phyloP scores from a whole-genome alignment of 2,888 invertebrate genomes.

The Diarsia dahlii region DNA sequence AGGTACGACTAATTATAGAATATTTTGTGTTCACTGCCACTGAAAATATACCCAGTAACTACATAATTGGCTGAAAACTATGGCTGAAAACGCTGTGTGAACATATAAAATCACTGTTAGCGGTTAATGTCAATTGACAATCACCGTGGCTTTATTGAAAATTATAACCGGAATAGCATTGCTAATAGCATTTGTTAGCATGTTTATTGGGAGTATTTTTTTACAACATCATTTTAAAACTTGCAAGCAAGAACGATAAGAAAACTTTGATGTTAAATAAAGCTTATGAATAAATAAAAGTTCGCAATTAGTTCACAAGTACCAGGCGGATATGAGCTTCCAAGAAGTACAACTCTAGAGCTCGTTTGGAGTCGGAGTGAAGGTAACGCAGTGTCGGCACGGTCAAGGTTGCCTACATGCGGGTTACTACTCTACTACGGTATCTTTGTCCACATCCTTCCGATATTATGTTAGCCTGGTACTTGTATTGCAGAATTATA shows the following conservation, averaged over 20 bases:
- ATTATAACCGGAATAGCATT: not conserved
- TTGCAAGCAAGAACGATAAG: not conserved
- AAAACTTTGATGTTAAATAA: not conserved
- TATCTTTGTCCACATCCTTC: slow-evolving; percentile 58
- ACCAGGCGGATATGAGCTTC: slow-evolving; percentile 73
- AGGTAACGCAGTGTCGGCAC: slow-evolving; percentile 69
- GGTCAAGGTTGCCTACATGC: slow-evolving; percentile 75
- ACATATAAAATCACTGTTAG: not conserved
- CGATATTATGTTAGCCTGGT: slow-evolving; percentile 64
- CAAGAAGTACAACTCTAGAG: slow-evolving; percentile 69
- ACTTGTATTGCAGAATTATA: slow-evolving; percentile 30
- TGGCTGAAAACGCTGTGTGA: slow-evolving; percentile 15
- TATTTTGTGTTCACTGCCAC: slow-evolving; percentile 33
- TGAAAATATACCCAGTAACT: slow-evolving; percentile 25
- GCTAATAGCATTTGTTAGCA: not conserved
- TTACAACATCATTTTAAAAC: not conserved
- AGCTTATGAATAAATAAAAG: slow-evolving; percentile 57
- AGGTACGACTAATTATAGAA: slow-evolving; percentile 10
- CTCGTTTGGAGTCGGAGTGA: slow-evolving; percentile 62
- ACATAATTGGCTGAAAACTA: slow-evolving; percentile 19
- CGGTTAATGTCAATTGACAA: slow-evolving; percentile 1
- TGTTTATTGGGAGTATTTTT: not conserved
- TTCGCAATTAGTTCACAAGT: slow-evolving; percentile 66
- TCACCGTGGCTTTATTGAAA: slow-evolving; percentile 11
- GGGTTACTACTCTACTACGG: slow-evolving; percentile 47